Evolutionary conservation across 2,888 invertebrate genomes (phyloP), one percentile per base, ranked within the genome.

Genomic region (Platycheirus rosarum): DNA sequence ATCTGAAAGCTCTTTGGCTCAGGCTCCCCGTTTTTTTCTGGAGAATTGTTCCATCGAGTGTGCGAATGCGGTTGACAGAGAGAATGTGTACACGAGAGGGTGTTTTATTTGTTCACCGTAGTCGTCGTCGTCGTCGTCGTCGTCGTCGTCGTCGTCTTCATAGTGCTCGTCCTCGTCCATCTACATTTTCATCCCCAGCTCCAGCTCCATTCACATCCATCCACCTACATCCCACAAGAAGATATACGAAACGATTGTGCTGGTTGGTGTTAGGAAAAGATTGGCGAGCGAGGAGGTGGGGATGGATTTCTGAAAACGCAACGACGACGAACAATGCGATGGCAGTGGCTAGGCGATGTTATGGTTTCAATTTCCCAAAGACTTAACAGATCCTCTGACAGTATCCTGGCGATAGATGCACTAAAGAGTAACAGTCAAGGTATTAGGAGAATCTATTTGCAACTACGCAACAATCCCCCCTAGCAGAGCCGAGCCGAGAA

Each of bases 41-140:
- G 29, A 16, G 78, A 68, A 78, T 78, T 77, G 68, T 68, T 77
- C 82, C 63, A 77, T 82, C 71, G 77, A 82, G 82, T 82, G 77
- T 77, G 63, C 68, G 71, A 82, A 71, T 82, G 82, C 71, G 77
- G 82, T 82, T 82, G 82, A 82, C 82, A 77, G 77, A 63, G 77
- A 57, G 82, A 68, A 77, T 71, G 77, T 73, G 70, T 62, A 80
- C 76, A 55, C 70, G 48, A 62, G 70, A 76, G 77, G 71, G 76
- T 73, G 82, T 82, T 82, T 77, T 82, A 76, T 82, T 82, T 82
- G 63, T 66, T 63, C 55, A 42, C 48, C 5, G 8, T 23, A 18
- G 0, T 4, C 49, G 14, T 8, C 1, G 11, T 20, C 18, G 11
- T 51, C 11, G 44, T 18, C 18, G 0, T 6, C 51, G 16, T 14